Conservation (phyloP, 2,797 vertebrate species). For the Garrulus glandarius region DNA sequence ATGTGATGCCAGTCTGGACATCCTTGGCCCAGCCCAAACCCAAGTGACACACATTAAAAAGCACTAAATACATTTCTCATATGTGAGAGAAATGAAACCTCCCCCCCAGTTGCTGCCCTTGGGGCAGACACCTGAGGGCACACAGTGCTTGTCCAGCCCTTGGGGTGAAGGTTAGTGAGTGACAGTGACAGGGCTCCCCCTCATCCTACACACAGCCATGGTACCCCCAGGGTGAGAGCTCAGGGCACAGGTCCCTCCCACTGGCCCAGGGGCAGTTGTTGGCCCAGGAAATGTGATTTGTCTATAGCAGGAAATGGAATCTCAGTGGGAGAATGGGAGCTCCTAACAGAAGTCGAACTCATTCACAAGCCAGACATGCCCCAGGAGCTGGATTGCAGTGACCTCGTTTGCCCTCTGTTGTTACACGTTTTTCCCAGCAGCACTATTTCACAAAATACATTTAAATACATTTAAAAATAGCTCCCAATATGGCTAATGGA, state of each 20-base stretch:
- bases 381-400: neutral
- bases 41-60: neutral
- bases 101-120: neutral
- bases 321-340: neutral
- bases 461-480: neutral
- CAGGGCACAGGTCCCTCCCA: neutral
- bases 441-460: neutral
- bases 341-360: constrained; percentile 9
- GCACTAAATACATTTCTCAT: neutral
- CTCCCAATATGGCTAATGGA: neutral
- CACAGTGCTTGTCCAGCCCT: rapidly evolving
- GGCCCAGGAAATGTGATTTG: constrained; percentile 40
- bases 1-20: neutral
- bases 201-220: neutral
- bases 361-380: neutral
- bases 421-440: neutral
- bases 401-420: constrained; percentile 7
- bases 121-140: neutral
- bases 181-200: neutral
- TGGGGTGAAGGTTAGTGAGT: neutral
- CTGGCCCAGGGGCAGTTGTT: constrained; percentile 44
- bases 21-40: neutral
- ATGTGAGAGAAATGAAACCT: neutral
- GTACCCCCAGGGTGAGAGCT: constrained; percentile 22
- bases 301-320: neutral